Evolutionary conservation across 2,113 vertebrate species (phyloP).

Genomic region (Lathamus discolor): DNA sequence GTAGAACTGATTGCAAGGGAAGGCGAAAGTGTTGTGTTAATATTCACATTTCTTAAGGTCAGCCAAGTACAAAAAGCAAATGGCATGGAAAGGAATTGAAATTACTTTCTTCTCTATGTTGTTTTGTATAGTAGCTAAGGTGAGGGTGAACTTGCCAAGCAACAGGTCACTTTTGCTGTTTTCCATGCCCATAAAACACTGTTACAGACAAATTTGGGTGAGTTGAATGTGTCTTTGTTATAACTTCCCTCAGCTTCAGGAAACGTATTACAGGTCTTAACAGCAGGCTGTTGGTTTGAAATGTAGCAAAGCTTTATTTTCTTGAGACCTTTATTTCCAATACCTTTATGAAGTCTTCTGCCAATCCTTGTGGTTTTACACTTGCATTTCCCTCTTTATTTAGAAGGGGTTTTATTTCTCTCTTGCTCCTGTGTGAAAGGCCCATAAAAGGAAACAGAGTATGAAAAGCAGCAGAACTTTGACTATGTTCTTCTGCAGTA

Average conservation of each 20-base stretch:
- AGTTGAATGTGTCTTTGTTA: not conserved
- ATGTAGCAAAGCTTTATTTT: not conserved
- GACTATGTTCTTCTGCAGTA: not conserved
- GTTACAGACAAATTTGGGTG: not conserved
- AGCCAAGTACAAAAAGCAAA: not conserved
- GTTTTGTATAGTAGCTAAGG: not conserved
- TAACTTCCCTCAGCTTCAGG: not conserved
- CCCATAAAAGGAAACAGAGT: not conserved
- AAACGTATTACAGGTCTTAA: not conserved
- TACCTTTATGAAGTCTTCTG: not conserved
- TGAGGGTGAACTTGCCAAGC: not conserved
- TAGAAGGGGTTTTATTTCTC: not conserved
- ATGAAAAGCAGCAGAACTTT: not conserved
- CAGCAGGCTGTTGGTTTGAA: not conserved
- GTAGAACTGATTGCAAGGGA: slow-evolving; percentile 21
- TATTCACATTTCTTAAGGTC: not conserved
- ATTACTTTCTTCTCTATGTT: not conserved
- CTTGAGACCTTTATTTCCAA: not conserved
- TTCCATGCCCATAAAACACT: not conserved
- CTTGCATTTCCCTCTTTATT: not conserved
- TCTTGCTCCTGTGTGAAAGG: not conserved
- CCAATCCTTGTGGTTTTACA: not conserved
- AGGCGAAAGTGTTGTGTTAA: not conserved
- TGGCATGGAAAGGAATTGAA: not conserved
- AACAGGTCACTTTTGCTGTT: not conserved